Percentiles rank a stretch among this genome's conserved stretches.
These are phyloP conservation scores for Beris chalybata DNA, from an alignment of 2,888 invertebrate species.

Conservation along the genomic window DNA sequence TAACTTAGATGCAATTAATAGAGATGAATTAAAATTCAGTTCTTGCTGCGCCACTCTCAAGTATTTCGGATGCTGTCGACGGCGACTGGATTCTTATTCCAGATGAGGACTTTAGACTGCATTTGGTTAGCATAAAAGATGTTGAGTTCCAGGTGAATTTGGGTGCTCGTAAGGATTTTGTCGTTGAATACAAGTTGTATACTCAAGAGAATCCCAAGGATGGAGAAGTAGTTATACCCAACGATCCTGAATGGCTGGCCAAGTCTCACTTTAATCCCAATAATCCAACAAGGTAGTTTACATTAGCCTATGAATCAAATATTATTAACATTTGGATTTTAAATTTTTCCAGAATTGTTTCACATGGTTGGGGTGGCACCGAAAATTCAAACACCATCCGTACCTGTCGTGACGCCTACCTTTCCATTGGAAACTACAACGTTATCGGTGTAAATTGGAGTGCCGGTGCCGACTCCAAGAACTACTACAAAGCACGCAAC, in stretches of 20 bases:
- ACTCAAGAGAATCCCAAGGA: slow-evolving; percentile 45
- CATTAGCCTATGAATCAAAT: too few species aligned
- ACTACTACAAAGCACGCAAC: slow-evolving; percentile 29
- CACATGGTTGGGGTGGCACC: slow-evolving; percentile 13
- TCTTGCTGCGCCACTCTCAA: not conserved
- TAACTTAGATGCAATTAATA: too few species aligned
- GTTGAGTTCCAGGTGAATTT: not conserved
- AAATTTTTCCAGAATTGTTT: not conserved
- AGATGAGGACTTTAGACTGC: slow-evolving; percentile 4
- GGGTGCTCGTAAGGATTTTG: not conserved
- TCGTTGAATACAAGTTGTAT: slow-evolving; percentile 44
- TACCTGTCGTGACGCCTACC: slow-evolving; percentile 15
- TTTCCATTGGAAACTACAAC: slow-evolving; percentile 20
- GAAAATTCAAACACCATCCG: not conserved
- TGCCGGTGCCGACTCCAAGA: slow-evolving; percentile 6
- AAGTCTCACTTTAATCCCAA: slow-evolving; percentile 42
- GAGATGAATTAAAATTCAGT: not conserved
- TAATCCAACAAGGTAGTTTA: slow-evolving; percentile 41
- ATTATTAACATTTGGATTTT: not conserved
- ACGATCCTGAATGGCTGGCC: slow-evolving; percentile 36
- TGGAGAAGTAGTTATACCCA: slow-evolving; percentile 38
- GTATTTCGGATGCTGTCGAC: not conserved
- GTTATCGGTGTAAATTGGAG: slow-evolving; percentile 35
- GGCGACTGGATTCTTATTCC: slow-evolving; percentile 16
- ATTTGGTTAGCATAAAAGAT: slow-evolving; percentile 1